These are phyloP conservation scores for Austrolebias charrua DNA, from an alignment of 2,797 vertebrate genomes.

Conservation along the genomic window DNA sequence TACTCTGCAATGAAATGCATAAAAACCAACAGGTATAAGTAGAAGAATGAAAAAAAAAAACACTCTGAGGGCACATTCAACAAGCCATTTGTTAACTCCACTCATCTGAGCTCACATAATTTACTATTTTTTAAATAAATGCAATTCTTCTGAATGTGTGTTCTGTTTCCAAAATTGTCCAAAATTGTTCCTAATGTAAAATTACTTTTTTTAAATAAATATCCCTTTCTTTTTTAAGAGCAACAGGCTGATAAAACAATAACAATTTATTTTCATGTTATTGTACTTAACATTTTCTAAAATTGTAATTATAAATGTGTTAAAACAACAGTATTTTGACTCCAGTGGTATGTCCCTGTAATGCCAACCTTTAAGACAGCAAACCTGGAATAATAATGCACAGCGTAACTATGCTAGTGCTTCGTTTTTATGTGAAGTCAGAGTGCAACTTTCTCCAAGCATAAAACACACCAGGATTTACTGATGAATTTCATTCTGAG, in stretches of 20 bases:
- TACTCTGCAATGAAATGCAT: slow-evolving; percentile 12
- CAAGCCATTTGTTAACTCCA: slow-evolving; percentile 4
- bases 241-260: too few relatives aligned
- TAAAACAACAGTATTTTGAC: neutral
- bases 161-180: slow-evolving; percentile 8
- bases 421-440: neutral
- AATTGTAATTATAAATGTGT: neutral
- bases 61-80: neutral
- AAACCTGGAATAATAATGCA: too few relatives aligned
- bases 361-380: neutral
- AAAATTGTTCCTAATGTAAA: slow-evolving; percentile 12
- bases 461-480: neutral
- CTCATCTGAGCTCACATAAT: slow-evolving; percentile 9
- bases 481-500: too few relatives aligned
- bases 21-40: slow-evolving; percentile 22
- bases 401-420: neutral
- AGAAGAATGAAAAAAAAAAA: slow-evolving; percentile 3
- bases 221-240: neutral
- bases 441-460: neutral
- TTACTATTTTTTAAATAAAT: slow-evolving; percentile 24
- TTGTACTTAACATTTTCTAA: too few relatives aligned
- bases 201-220: neutral
- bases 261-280: too few relatives aligned
- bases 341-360: neutral
- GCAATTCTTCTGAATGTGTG: slow-evolving; percentile 27